These are phyloP conservation scores for Polydrusus tereticollis DNA, from an alignment of 2,888 invertebrate species.

Conservation along the genomic window DNA sequence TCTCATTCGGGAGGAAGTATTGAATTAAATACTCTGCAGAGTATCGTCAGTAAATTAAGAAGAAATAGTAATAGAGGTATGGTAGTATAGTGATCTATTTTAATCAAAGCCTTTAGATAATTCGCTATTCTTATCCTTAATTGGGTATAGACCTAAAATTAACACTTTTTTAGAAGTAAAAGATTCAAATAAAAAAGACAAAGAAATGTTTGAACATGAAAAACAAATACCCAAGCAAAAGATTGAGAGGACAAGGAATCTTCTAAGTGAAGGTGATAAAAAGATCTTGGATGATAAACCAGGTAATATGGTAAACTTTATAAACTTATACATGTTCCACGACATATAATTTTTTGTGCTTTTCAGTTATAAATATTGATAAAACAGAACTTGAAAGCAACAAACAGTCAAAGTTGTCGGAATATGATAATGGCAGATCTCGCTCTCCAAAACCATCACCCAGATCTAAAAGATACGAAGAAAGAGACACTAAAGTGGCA, in stretches of 20 bases:
- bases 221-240: background rate
- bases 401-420: background rate
- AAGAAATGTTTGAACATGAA: background rate
- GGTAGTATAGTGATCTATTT: background rate
- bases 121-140: too few species aligned
- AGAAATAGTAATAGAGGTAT: constrained; percentile 35
- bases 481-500: background rate
- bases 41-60: constrained; percentile 48
- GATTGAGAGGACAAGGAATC: background rate
- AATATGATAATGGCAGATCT: background rate
- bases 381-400: background rate
- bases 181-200: background rate
- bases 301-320: background rate
- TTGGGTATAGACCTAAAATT: too few species aligned
- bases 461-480: background rate
- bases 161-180: constrained; percentile 1
- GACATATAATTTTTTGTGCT: background rate
- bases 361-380: background rate
- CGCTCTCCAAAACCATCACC: background rate
- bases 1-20: constrained; percentile 28
- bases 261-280: background rate
- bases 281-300: background rate
- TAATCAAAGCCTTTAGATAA: too few species aligned
- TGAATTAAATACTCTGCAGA: constrained; percentile 48
- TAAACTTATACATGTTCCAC: too few species aligned